Evolutionary conservation across 2,888 invertebrate species (phyloP).

Genomic region (Drosophila birchii): DNA sequence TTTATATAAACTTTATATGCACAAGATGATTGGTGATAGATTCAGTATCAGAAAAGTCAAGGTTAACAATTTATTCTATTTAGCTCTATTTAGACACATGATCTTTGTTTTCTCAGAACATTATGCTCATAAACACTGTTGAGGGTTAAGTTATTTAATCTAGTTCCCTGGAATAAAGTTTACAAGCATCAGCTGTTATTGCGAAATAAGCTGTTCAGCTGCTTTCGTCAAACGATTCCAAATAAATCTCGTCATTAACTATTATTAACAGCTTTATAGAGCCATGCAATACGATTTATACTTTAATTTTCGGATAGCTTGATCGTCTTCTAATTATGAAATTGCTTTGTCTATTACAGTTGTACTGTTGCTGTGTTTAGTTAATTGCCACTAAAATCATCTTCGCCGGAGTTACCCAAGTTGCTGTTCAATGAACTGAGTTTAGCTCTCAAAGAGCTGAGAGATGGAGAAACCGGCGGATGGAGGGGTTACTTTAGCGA

Average conservation of each 20-base stretch:
- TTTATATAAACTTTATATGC: background rate
- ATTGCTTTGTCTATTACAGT: slow-evolving; percentile 8
- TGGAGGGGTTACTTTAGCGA: slow-evolving; percentile 29
- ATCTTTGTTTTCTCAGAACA: background rate
- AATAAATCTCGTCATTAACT: background rate
- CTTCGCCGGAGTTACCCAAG: slow-evolving; percentile 25
- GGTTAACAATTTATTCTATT: background rate
- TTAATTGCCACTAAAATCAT: slow-evolving; percentile 24
- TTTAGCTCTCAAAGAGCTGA: background rate
- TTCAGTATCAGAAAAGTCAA: background rate
- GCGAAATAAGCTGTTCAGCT: background rate
- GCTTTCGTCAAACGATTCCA: background rate
- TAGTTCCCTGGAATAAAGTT: background rate
- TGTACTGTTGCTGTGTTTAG: slow-evolving; percentile 3
- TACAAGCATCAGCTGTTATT: slow-evolving; percentile 1
- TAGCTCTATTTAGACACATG: background rate
- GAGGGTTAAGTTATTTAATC: background rate
- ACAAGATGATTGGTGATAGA: background rate
- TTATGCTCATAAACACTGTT: background rate
- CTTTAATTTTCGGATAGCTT: background rate
- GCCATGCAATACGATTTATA: background rate
- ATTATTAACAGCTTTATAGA: background rate
- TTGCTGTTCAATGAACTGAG: slow-evolving; percentile 34
- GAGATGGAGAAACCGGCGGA: slow-evolving; percentile 4
- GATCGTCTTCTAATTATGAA: slow-evolving; percentile 13